Base-by-base conservation (phyloP, 1,140 invertebrate genomes). In the Phymorhynchus buccinoides region DNA sequence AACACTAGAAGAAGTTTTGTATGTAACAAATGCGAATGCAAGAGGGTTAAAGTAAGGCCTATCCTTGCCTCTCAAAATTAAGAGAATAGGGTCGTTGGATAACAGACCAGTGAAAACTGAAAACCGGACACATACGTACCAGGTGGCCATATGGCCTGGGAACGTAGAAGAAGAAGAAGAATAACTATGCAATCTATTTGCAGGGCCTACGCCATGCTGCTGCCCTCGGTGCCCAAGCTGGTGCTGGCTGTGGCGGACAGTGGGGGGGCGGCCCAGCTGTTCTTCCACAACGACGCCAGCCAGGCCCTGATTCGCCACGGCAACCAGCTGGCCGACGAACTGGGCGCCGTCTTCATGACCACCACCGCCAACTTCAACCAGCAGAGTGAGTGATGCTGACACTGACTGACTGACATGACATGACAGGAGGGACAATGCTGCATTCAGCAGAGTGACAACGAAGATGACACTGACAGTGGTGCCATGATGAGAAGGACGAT, bases 131-230 rank as follows among this genome's bases (percentile, higher is more conserved):
- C n/a, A n/a, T n/a, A n/a, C n/a, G n/a, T n/a, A n/a, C n/a, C n/a
- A n/a, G n/a, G n/a, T n/a, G n/a, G n/a, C n/a, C n/a, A n/a, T n/a
- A n/a, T n/a, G n/a, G n/a, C n/a, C n/a, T n/a, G n/a, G n/a, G n/a
- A n/a, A n/a, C n/a, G n/a, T n/a, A n/a, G n/a, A n/a, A n/a, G n/a
- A n/a, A n/a, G n/a, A n/a, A n/a, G n/a, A n/a, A n/a, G n/a, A 62
- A 62, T 62, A 4, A 62, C n/a, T 16, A 52, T 52, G 48, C 22
- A 52, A 71, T 71, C 4, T 89, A 86, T 81, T 94, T 94, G 18
- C 89, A 98, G 97, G 94, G 97, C 98, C 88, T 98, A 99, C 94
- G 97, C 97, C 14, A 96, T 96, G 94, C 97, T 97, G 93, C 98
- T 98, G 93, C 96, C 84, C 39, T 71, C 87, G 30, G 94, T 98